phyloP scores from a whole-genome alignment of 2,113 vertebrate species.

The Vidua chalybeata region DNA sequence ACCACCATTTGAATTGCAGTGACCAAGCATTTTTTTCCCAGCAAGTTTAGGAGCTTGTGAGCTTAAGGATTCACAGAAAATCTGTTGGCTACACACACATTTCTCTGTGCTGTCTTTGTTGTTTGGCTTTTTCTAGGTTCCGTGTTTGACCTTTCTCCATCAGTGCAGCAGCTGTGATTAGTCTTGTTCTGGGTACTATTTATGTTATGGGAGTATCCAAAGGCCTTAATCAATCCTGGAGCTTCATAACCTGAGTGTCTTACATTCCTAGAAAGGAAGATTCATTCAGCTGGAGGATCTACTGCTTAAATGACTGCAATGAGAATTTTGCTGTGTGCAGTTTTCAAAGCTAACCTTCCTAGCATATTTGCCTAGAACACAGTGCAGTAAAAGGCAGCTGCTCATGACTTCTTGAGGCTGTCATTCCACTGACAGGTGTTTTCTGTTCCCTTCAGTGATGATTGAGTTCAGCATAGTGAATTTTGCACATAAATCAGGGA shows the following conservation, averaged over 20 bases:
- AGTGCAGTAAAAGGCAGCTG: background rate
- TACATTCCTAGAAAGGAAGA: background rate
- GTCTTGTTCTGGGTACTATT: background rate
- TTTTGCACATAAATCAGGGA: background rate
- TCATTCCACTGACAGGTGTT: constrained; percentile 11
- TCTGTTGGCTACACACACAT: background rate
- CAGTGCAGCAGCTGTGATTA: background rate
- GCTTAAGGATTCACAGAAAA: background rate
- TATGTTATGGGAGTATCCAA: background rate
- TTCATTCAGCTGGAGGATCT: background rate
- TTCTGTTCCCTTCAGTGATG: background rate
- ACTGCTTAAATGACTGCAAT: background rate
- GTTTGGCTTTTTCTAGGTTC: background rate
- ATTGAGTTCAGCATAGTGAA: background rate
- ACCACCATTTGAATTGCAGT: background rate
- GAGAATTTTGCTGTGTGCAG: background rate
- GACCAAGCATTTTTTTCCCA: background rate
- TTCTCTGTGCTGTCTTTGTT: background rate
- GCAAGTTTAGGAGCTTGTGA: background rate
- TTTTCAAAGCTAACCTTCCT: background rate
- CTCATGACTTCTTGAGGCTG: background rate
- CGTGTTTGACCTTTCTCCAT: background rate
- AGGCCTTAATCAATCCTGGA: background rate
- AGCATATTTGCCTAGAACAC: background rate
- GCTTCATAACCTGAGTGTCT: background rate